These are phyloP conservation scores for Phyllostomus hastatus DNA, from an alignment of 2,113 vertebrate genomes.

Conservation along the genomic window DNA sequence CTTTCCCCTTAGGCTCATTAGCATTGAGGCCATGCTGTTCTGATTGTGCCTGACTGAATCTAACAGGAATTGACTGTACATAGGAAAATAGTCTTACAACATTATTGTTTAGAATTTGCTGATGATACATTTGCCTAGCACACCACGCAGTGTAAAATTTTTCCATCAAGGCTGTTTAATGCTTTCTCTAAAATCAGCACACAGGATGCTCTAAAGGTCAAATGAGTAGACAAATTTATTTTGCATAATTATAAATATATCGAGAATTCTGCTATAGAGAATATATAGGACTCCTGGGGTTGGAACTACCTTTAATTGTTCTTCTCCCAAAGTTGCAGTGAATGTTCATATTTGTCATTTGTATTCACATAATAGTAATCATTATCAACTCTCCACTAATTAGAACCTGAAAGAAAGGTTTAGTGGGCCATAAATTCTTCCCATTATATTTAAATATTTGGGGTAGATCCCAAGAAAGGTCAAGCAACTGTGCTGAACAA, in stretches of 20 bases:
- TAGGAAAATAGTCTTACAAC: constrained; percentile 61
- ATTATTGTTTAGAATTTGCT: constrained; percentile 74
- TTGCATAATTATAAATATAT: constrained; percentile 72
- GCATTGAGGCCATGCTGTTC: constrained; percentile 26
- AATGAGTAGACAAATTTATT: constrained; percentile 54
- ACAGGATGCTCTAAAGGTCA: constrained; percentile 74
- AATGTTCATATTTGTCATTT: constrained; percentile 72
- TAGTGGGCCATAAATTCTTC: neutral
- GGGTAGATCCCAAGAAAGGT: neutral
- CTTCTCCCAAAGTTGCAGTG: constrained; percentile 56
- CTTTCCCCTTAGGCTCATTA: constrained; percentile 71
- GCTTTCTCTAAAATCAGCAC: constrained; percentile 68
- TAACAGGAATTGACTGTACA: constrained; percentile 62
- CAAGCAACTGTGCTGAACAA: neutral
- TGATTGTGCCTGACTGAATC: constrained; percentile 71
- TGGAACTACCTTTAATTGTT: constrained; percentile 71
- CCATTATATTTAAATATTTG: neutral
- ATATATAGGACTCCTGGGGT: constrained; percentile 63
- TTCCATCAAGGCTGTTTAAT: constrained; percentile 73
- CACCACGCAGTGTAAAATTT: constrained; percentile 53
- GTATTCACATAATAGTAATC: constrained; percentile 69
- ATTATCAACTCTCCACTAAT: neutral
- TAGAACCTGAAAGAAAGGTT: neutral
- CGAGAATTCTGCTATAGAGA: constrained; percentile 36
- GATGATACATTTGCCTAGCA: constrained; percentile 64